Conservation (phyloP, 1,140 invertebrate species). For the Pollicipes pollicipes region DNA sequence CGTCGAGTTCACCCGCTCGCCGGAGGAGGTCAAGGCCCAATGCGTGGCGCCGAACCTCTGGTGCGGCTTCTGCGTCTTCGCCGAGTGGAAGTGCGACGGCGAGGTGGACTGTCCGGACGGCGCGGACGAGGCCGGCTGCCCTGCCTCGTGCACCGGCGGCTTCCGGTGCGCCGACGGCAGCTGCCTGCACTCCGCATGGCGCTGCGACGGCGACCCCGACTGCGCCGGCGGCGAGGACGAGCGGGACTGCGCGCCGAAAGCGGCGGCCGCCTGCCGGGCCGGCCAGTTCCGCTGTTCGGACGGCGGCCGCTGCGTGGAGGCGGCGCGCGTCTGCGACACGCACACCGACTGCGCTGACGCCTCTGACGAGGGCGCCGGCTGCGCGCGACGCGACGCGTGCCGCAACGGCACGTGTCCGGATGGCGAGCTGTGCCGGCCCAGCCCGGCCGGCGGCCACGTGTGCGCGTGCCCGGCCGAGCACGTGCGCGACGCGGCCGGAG, state of each 20-base stretch:
- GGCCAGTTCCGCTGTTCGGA: constrained; percentile 19
- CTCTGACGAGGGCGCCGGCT: constrained; percentile 21
- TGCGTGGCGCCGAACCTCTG: background rate
- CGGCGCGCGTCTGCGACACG: constrained; percentile 32
- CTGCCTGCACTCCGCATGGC: constrained; percentile 4
- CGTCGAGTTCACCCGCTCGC: background rate
- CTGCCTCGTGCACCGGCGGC: constrained; percentile 15
- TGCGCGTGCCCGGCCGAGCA: background rate
- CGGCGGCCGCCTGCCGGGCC: background rate
- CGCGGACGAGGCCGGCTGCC: constrained; percentile 46
- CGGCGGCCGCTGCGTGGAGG: constrained; percentile 27
- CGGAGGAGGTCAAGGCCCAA: background rate
- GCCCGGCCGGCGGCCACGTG: background rate
- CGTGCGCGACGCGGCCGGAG: background rate
- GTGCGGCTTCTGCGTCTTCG: constrained; percentile 36
- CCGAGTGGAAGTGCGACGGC: constrained; percentile 79
- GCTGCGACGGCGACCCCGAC: constrained; percentile 10
- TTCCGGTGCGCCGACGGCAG: constrained; percentile 9
- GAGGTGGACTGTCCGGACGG: constrained; percentile 75
- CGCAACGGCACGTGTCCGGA: background rate
- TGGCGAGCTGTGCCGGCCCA: background rate
- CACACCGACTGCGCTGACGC: constrained; percentile 31
- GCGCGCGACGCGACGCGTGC: background rate
- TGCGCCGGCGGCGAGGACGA: constrained; percentile 10
- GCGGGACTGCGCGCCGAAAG: constrained; percentile 10